Base-by-base conservation (phyloP, 1,140 invertebrate genomes). In the Drosophila mojavensis region DNA sequence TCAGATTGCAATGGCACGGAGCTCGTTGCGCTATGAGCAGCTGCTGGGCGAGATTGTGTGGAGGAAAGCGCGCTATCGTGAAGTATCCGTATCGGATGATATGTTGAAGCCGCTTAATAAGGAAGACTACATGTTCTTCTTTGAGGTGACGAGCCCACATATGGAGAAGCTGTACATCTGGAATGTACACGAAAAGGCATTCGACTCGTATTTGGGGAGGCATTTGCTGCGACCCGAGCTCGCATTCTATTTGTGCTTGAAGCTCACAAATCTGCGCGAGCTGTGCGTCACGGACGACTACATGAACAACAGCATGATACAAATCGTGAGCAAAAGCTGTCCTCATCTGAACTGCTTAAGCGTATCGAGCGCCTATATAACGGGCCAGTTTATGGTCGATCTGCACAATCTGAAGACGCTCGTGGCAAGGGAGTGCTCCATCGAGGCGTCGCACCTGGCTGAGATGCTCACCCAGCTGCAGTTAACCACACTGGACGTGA, bases 261-360 rank as follows among this genome's bases (percentile, higher is more conserved):
- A 84, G 11, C 74, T 84, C 5, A 50, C 24, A 5, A 90, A 72
- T 47, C 61, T 91, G 3, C 70, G 66, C 5, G 81, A 91, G 54
- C 75, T 91, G 2, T 81, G 77, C 39, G 69, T 82, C 4, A 74
- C 66, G 6, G 81, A 85, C 17, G 60, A 54, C 33, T 66, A 65
- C 28, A 81, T 88, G 81, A 88, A 88, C 61, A 90, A 88, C 54
- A 73, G 84, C 77, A 89, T 88, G 84, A 77, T 88, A 33, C 62
- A 75, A 5, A 88, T 78, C 0, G 48, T 88, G 36, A 54, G 78
- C 7, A 89, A 78, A 17, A 84, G 60, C 36, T 88, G 84, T 20
- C 51, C 39, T 1, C 51, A 78, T 39, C 17, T 88, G 13, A 67
- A 64, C 7, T 78, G 85, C 30, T 13, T 88, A 0, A 90, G 80